Base-by-base conservation (phyloP, 2,797 vertebrate species). In the Mus spretus region DNA sequence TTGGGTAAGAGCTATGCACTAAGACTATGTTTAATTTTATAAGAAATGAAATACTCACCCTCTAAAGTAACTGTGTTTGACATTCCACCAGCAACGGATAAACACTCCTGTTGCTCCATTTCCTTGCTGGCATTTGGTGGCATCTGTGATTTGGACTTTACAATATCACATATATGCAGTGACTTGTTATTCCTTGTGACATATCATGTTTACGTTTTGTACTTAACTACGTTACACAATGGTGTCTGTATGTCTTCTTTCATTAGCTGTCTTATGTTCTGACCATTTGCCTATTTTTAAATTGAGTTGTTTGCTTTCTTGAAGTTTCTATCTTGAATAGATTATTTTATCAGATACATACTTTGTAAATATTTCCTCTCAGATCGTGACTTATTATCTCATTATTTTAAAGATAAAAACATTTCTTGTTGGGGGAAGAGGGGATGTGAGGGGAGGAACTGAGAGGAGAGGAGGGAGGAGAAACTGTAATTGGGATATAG, bases 291-390 rank as follows among this genome's bases (percentile, higher is more conserved):
- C 20, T 40, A 44, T 63, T 93, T 96, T 80, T 95, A 65, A 92
- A 91, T 44, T 47, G 22, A 10, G n/a, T 53, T 81, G 37, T 85
- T 89, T 94, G 5, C 40, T 92, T 44, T 84, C 72, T 55, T 75
- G 70, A 75, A 44, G 65, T 93, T 95, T 44, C 57, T 82, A 93
- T 84, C 65, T 92, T 63, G 2, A 47, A 83, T 50, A 70, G 95
- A 19, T 26, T 86, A 13, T 15, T 86, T 96, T 89, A 86, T 90
- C 37, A 91, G 28, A 74, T 65, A 85, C 12, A 24, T 77, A 13
- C 85, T 92, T 90, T 78, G 15, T 40, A 90, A 83, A 90, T 84
- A 72, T 78, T 90, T 80, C 79, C 47, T 88, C 50, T 67, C 12
- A 94, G 57, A n/a, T 40, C 50, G 3, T 92, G 34, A 59, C 34